phyloP scores from a whole-genome alignment of 2,888 invertebrate genomes.

The Acleris literana region DNA sequence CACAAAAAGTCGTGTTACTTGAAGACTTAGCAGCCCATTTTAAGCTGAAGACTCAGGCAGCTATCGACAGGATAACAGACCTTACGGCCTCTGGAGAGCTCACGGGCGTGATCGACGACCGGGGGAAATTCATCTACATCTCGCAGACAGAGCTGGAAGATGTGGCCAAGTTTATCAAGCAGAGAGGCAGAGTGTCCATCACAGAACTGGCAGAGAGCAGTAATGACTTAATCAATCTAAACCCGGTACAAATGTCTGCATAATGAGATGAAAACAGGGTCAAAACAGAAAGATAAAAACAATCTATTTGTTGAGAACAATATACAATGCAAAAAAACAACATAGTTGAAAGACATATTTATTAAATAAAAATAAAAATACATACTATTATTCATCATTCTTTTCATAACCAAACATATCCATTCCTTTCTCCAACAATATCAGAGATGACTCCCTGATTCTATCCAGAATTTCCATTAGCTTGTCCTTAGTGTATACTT shows the following conservation, averaged over 20 bases:
- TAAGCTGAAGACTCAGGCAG: slow-evolving; percentile 94
- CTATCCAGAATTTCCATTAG: slow-evolving; percentile 89
- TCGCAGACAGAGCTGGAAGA: slow-evolving; percentile 94
- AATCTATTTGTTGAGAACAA: no score
- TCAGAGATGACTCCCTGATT: slow-evolving; percentile 90
- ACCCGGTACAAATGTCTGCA: slow-evolving; percentile 67
- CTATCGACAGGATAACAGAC: slow-evolving; percentile 93
- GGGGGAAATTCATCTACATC: slow-evolving; percentile 99
- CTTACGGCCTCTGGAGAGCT: slow-evolving; percentile 91
- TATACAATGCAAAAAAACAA: slow-evolving; percentile 38
- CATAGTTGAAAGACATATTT: slow-evolving; percentile 60
- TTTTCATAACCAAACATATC: slow-evolving; percentile 92
- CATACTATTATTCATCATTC: slow-evolving; percentile 53
- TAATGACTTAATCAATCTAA: slow-evolving; percentile 94
- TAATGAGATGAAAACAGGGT: neutral
- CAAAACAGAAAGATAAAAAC: neutral
- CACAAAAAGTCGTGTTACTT: slow-evolving; percentile 95
- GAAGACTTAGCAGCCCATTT: slow-evolving; percentile 97
- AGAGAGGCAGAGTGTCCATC: slow-evolving; percentile 97
- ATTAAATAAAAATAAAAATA: slow-evolving; percentile 48
- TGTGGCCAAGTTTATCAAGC: slow-evolving; percentile 97
- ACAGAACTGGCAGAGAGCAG: slow-evolving; percentile 97
- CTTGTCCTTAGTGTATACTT: slow-evolving; percentile 91
- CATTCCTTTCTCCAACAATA: slow-evolving; percentile 88
- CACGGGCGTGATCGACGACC: slow-evolving; percentile 98